Conservation (phyloP, 1,140 invertebrate genomes). For the Neocloeon triangulifer region DNA sequence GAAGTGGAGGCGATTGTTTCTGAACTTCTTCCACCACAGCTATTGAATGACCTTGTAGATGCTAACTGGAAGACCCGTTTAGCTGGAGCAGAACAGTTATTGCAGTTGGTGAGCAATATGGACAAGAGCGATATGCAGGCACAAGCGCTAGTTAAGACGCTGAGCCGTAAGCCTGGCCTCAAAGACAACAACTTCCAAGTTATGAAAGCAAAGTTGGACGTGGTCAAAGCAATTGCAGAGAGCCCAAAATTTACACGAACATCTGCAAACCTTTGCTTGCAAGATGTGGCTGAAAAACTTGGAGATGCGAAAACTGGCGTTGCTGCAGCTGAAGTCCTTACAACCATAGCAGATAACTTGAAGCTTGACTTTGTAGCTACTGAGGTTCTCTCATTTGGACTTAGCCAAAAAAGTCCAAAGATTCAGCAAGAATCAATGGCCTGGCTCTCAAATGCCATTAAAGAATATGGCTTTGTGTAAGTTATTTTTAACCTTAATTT, state of each 20-base stretch:
- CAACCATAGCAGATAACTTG: conserved; percentile 50
- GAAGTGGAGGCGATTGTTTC: conserved; percentile 44
- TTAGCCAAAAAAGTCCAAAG: conserved; percentile 77
- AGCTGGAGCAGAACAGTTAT: conserved; percentile 48
- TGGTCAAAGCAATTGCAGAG: conserved; percentile 51
- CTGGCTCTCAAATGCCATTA: conserved; percentile 53
- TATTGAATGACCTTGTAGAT: conserved; percentile 44
- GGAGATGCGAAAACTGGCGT: conserved; percentile 61
- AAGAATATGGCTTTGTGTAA: conserved; percentile 65
- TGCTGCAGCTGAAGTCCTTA: conserved; percentile 43
- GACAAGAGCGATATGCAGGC: conserved; percentile 37
- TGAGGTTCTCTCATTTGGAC: conserved; percentile 46
- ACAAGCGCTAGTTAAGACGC: conserved; percentile 47
- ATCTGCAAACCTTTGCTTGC: conserved; percentile 48
- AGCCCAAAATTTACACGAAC: conserved; percentile 47
- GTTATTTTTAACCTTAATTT: conserved; percentile 12
- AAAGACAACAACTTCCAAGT: conserved; percentile 90
- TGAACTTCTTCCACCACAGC: conserved; percentile 32
- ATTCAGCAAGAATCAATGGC: conserved; percentile 63
- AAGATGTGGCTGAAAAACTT: conserved; percentile 64
- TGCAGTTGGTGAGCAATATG: conserved; percentile 32
- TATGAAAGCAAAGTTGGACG: conserved; percentile 59
- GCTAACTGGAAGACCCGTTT: conserved; percentile 71
- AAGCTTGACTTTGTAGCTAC: conserved; percentile 49
- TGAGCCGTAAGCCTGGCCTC: conserved; percentile 71